phyloP scores from a whole-genome alignment of 2,113 vertebrate species.

The Neogobius melanostomus region DNA sequence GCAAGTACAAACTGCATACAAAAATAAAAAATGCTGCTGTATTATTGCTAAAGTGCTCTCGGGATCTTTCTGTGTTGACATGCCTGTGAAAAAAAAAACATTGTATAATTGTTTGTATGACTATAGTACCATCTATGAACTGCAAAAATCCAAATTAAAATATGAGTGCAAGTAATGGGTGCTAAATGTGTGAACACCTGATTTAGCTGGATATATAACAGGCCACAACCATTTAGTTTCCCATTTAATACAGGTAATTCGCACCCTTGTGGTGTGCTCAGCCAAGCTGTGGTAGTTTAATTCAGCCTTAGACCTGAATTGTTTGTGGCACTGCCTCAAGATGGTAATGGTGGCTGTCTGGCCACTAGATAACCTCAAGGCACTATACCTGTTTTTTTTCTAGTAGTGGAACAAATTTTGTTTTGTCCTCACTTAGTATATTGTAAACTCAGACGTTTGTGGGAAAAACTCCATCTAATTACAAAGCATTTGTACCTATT shows the following conservation, averaged over 20 bases:
- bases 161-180: slow-evolving; percentile 24
- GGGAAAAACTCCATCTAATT: too few species aligned
- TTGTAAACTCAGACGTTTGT: too few species aligned
- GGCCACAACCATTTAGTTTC: slow-evolving; percentile 2
- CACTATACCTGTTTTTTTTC: too few species aligned
- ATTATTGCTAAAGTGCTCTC: background rate
- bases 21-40: too few species aligned
- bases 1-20: too few species aligned
- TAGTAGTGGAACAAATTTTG: too few species aligned
- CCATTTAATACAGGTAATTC: too few species aligned
- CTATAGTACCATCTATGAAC: background rate
- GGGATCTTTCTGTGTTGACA: background rate
- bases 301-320: slow-evolving; percentile 97
- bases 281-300: slow-evolving; percentile 98
- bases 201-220: slow-evolving; percentile 12
- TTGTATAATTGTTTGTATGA: background rate
- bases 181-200: slow-evolving; percentile 35
- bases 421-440: too few species aligned
- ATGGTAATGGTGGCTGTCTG: background rate
- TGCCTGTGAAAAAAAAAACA: background rate
- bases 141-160: background rate
- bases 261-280: slow-evolving; percentile 90
- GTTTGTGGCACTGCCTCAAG: slow-evolving; percentile 82
- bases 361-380: background rate
- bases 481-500: too few species aligned